Base-by-base conservation (phyloP, 2,113 vertebrate genomes). In the Phycodurus eques region DNA sequence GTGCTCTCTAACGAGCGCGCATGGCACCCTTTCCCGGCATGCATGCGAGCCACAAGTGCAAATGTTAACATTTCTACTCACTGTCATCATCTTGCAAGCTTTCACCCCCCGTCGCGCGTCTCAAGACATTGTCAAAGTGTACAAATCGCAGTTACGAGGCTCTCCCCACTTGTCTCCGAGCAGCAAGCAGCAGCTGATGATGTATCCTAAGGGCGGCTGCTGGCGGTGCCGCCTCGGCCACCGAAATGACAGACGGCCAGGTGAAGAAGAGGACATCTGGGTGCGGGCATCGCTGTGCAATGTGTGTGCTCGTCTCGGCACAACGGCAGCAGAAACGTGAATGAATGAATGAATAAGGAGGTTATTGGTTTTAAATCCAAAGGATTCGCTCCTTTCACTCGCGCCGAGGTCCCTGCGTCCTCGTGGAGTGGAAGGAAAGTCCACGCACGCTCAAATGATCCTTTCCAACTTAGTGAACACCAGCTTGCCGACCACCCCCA, bases 91-190 rank as follows among this genome's bases (percentile, higher is more conserved):
- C 82, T 82, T 44, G 72, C 67, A 8, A 61, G 20, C 69, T 44
- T 81, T 42, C 67, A 57, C 75, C 68, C 85, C 79, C 75, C 82
- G 43, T 72, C 77, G 68, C 83, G 43, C 73, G 80, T 81, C 89
- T 94, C 94, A 94, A 91, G 94, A 88, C 92, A 92, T 95, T 81
- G 82, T 91, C 82, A 88, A 85, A 56, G 49, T 53, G 82, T 76
- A 60, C 77, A 67, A 81, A 85, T 83, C 81, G 82, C 85, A 75
- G 81, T 82, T 78, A 79, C 72, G 73, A 79, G 81, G 83, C 80
- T 72, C 71, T 56, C 59, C 59, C 57, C 79, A 71, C 47, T 49
- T 20, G 44, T 35, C 64, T 14, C 46, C 65, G 22, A 19, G 10
- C 17, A 64, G 62, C 19, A 39, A 42, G 60, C 65, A 4, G 49